Base-by-base conservation (phyloP, 2,113 vertebrate genomes). In the Corvus hawaiiensis region DNA sequence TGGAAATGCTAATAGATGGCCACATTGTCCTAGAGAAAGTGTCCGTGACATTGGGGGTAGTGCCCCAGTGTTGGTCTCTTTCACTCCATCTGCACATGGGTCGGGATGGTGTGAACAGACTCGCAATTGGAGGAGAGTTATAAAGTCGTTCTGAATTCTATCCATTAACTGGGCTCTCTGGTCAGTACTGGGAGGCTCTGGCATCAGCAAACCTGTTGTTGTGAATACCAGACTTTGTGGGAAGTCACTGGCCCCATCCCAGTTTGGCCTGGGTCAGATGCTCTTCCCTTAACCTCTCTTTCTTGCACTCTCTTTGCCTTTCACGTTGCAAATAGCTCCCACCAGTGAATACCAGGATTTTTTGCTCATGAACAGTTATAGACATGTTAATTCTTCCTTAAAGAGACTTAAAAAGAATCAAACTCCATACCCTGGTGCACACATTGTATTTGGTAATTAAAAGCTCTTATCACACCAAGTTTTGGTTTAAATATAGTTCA, bases 401-500 rank as follows among this genome's bases (percentile, higher is more conserved):
- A 84, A 66, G 64, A 71, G 64, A 35, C 43, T 83, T 78, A 4
- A 41, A 72, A n/a, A 49, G 56, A 87, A 16, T 41, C 28, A 48
- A 66, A 62, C 24, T 62, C 35, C 35, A 41, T 80, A 58, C 51
- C 8, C 58, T 32, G 41, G 37, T 78, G 75, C 37, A 35, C 43
- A 41, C 10, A 16, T 66, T 82, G 89, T 90, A 83, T 93, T 74
- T 87, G 41, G 87, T 77, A 94, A 95, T 97, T 94, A 96, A 91
- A 95, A 63, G 33, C 63, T 80, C 83, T 95, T 93, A 91, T 94
- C 14, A 0, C n/a, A 51, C 26, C 26, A 52, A 80, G 73, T 56
- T 82, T 63, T 84, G 24, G 16, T 68, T 91, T 96, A 94, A 96
- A 94, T 93, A 90, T 96, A 90, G 52, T 52, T 80, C 63, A 41